Conservation (phyloP, 2,888 invertebrate genomes). For the Hypomecis punctinalis region DNA sequence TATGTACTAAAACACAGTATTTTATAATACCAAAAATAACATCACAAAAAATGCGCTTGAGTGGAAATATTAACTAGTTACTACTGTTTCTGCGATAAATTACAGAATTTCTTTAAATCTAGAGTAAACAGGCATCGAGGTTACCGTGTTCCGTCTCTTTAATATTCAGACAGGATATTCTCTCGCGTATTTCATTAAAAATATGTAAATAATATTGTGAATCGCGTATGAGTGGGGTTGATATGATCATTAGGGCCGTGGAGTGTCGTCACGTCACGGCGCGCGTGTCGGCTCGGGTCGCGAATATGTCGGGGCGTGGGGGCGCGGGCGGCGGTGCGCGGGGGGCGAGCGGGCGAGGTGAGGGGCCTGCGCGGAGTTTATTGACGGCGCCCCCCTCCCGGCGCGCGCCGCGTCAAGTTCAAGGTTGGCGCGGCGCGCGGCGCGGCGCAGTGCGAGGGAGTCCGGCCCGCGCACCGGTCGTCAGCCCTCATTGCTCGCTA, state of each 20-base stretch:
- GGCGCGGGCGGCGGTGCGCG: conserved; percentile 41
- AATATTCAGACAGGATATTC: no score
- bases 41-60: no score
- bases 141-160: no score
- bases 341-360: conserved; percentile 63
- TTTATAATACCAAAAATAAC: no score
- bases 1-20: no score
- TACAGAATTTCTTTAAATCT: no score
- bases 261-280: conserved; percentile 18
- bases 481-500: conserved; percentile 80
- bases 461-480: conserved; percentile 85
- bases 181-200: no score
- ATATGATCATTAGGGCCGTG: background rate
- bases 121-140: no score
- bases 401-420: conserved; percentile 80
- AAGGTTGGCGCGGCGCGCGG: conserved; percentile 86
- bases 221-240: no score
- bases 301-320: conserved; percentile 27
- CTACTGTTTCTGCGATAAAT: no score
- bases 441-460: conserved; percentile 85
- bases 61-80: no score
- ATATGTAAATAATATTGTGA: no score
- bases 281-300: conserved; percentile 23
- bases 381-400: conserved; percentile 79
- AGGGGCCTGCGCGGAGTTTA: conserved; percentile 82